Evolutionary conservation across 2,888 invertebrate genomes (phyloP).

Genomic region (Limenitis camilla): DNA sequence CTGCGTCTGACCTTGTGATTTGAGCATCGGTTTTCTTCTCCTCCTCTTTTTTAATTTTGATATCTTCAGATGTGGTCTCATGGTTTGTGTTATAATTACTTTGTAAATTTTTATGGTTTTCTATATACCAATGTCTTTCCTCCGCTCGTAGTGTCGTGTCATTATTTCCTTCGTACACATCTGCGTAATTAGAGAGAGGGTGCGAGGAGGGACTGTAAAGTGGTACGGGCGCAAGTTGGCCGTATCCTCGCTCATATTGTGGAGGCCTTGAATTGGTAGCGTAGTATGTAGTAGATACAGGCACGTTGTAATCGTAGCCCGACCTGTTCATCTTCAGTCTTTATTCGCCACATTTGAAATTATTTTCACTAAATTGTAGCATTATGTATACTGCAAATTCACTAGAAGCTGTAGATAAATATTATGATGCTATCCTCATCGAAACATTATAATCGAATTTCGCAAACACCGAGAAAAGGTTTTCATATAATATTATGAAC

Average conservation of each 20-base stretch:
- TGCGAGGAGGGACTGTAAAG: slow-evolving; percentile 65
- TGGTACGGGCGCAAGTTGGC: slow-evolving; percentile 55
- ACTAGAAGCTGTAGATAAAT: slow-evolving; percentile 13
- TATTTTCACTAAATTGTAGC: slow-evolving; percentile 36
- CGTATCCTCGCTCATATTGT: slow-evolving; percentile 66
- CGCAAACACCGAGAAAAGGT: slow-evolving; percentile 11
- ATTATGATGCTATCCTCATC: slow-evolving; percentile 43
- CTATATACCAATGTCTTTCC: slow-evolving; percentile 71
- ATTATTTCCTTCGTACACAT: slow-evolving; percentile 70
- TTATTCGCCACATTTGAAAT: slow-evolving; percentile 66
- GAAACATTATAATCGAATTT: slow-evolving; percentile 8
- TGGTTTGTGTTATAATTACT: slow-evolving; percentile 52
- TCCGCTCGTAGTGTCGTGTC: slow-evolving; percentile 70
- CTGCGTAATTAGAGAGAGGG: slow-evolving; percentile 67
- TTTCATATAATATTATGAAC: slow-evolving; percentile 24
- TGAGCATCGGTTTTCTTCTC: slow-evolving; percentile 62
- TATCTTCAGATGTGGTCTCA: slow-evolving; percentile 60
- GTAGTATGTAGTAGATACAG: slow-evolving; percentile 65
- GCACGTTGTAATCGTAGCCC: slow-evolving; percentile 70
- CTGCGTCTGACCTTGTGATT: slow-evolving; percentile 51
- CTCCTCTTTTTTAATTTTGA: slow-evolving; percentile 67
- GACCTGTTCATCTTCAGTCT: slow-evolving; percentile 71
- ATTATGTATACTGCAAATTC: slow-evolving; percentile 14
- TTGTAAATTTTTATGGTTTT: slow-evolving; percentile 67
- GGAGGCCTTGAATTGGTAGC: slow-evolving; percentile 63